phyloP scores from a whole-genome alignment of 2,888 invertebrate genomes.

The Epinotia demarniana region DNA sequence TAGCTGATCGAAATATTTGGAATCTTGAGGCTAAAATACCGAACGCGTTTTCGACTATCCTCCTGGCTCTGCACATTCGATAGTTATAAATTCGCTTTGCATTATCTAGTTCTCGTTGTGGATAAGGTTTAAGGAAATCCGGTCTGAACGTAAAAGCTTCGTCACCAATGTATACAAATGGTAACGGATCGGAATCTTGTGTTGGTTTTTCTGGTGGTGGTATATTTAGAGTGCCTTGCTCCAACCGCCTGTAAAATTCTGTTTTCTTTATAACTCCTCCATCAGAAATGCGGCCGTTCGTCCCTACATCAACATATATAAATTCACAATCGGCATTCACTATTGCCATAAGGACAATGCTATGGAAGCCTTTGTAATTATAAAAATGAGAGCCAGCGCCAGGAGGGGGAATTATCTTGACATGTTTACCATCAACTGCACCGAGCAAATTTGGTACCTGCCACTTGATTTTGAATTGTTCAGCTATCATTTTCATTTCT shows the following conservation, averaged over 20 bases:
- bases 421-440: constrained; percentile 23
- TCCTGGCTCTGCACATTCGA: constrained; percentile 46
- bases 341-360: constrained; percentile 44
- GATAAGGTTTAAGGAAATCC: constrained; percentile 45
- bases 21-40: constrained; percentile 39
- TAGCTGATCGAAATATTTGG: constrained; percentile 2
- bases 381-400: constrained; percentile 38
- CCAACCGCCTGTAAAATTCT: constrained; percentile 16
- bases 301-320: constrained; percentile 33
- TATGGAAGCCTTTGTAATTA: constrained; percentile 42
- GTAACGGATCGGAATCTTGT: constrained; percentile 6
- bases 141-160: constrained; percentile 45
- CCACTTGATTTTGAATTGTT: constrained; percentile 11
- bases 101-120: constrained; percentile 21
- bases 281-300: constrained; percentile 31
- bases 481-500: constrained; percentile 36
- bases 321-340: constrained; percentile 40
- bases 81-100: constrained; percentile 46
- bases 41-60: constrained; percentile 46
- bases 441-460: not conserved
- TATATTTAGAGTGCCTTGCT: constrained; percentile 13
- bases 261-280: constrained; percentile 35
- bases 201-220: constrained; percentile 33
- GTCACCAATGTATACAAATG: constrained; percentile 46
- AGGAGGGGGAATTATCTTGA: constrained; percentile 29